Percentiles rank a stretch among this genome's conserved stretches.
phyloP scores from a whole-genome alignment of 2,888 invertebrate species.

The Eulithis testata region DNA sequence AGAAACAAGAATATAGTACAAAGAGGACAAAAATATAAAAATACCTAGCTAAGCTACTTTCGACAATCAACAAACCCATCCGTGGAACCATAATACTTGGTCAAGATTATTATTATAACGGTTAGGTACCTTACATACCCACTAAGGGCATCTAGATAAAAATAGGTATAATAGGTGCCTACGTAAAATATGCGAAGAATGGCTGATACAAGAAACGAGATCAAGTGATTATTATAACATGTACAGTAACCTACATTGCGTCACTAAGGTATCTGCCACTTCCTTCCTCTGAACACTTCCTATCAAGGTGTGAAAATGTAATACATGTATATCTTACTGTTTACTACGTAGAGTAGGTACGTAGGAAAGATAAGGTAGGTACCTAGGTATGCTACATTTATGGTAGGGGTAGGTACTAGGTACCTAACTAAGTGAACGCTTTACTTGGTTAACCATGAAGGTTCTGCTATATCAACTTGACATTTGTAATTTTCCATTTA shows the following conservation, averaged over 20 bases:
- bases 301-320: slow-evolving; percentile 28
- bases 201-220: slow-evolving; percentile 30
- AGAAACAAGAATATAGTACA: too few relatives aligned
- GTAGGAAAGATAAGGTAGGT: not conserved
- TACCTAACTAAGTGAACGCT: not conserved
- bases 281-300: slow-evolving; percentile 34
- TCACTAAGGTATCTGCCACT: slow-evolving; percentile 22
- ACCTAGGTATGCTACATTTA: not conserved
- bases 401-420: not conserved
- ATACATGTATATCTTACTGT: not conserved
- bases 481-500: slow-evolving; percentile 13
- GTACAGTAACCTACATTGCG: slow-evolving; percentile 30
- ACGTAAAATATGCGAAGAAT: slow-evolving; percentile 29
- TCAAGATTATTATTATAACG: too few relatives aligned
- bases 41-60: too few relatives aligned
- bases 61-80: too few relatives aligned
- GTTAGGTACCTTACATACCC: not conserved
- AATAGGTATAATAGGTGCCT: slow-evolving; percentile 5
- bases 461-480: slow-evolving; percentile 4
- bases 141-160: slow-evolving; percentile 23
- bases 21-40: too few relatives aligned
- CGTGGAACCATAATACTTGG: too few relatives aligned
- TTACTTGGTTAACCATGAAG: slow-evolving; percentile 10
- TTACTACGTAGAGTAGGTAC: not conserved
- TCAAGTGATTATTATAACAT: slow-evolving; percentile 32